A percentile compares a stretch with the other conserved stretches of the same genome.
phyloP scores from a whole-genome alignment of 1,140 invertebrate genomes.

The Trichonephila clavipes region DNA sequence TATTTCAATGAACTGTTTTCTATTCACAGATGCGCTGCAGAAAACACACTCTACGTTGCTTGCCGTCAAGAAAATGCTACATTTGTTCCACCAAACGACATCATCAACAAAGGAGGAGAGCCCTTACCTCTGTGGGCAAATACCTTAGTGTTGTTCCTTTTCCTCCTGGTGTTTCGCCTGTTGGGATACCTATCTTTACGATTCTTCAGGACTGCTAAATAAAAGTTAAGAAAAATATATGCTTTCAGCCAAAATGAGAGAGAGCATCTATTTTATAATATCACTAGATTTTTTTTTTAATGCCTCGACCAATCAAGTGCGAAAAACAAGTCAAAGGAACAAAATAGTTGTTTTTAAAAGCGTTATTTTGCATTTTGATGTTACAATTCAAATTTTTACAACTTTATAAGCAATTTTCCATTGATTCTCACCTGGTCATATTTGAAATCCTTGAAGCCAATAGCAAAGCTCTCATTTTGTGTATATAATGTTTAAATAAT shows the following conservation, averaged over 20 bases:
- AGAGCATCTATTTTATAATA: not conserved
- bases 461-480: too few relatives aligned
- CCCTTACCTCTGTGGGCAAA: constrained; percentile 88
- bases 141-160: constrained; percentile 87
- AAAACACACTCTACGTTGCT: constrained; percentile 24
- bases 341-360: not conserved
- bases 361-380: not conserved
- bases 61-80: constrained; percentile 84
- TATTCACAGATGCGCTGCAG: constrained; percentile 43
- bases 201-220: constrained; percentile 85
- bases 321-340: not conserved
- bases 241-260: not conserved
- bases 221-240: not conserved
- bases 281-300: not conserved
- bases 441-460: too few relatives aligned
- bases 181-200: constrained; percentile 89
- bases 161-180: constrained; percentile 87
- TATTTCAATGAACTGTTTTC: not conserved
- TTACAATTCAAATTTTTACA: not conserved
- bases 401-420: not conserved
- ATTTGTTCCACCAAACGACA: constrained; percentile 85
- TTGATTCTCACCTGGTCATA: too few relatives aligned
- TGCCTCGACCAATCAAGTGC: not conserved
- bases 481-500: too few relatives aligned
- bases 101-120: constrained; percentile 82